Percentiles rank a stretch among this genome's conserved stretches.
Conservation (phyloP, 2,113 vertebrate genomes). For the Albula goreensis region DNA sequence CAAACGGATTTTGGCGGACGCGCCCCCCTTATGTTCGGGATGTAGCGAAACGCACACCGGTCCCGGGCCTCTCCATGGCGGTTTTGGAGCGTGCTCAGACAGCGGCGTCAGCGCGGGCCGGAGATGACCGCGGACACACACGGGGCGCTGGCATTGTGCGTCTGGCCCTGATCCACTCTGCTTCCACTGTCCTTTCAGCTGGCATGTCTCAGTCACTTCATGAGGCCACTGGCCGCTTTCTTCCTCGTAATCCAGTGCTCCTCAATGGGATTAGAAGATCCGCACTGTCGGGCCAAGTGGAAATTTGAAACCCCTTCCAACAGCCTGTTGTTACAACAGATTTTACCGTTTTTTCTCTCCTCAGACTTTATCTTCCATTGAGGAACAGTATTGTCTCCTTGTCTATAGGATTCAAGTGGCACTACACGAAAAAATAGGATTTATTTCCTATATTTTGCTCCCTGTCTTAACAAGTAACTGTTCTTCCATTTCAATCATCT, state of each 20-base stretch:
- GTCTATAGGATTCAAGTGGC: not conserved
- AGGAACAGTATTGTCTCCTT: not conserved
- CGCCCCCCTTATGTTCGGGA: not conserved
- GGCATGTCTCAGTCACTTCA: slow-evolving; percentile 20
- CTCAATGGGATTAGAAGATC: slow-evolving; percentile 28
- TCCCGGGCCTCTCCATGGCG: not conserved
- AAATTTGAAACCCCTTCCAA: slow-evolving; percentile 29
- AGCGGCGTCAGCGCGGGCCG: not conserved
- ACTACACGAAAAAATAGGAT: not conserved
- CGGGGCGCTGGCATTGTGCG: not conserved
- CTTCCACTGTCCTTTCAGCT: not conserved
- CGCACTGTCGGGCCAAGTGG: slow-evolving; percentile 28
- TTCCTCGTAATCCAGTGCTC: slow-evolving; percentile 30
- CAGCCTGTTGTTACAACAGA: slow-evolving; percentile 18
- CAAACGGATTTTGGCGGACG: not conserved
- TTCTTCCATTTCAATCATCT: too few species aligned
- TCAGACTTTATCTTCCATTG: not conserved
- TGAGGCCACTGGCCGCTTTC: slow-evolving; percentile 24
- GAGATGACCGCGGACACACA: not conserved
- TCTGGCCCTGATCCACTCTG: slow-evolving; percentile 15
- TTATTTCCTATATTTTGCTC: too few species aligned
- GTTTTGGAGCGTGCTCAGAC: not conserved
- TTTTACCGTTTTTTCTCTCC: slow-evolving; percentile 13
- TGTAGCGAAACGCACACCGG: not conserved
- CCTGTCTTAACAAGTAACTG: too few species aligned